Conservation (phyloP, 1,140 invertebrate genomes). For the Archegozetes longisetosus region DNA sequence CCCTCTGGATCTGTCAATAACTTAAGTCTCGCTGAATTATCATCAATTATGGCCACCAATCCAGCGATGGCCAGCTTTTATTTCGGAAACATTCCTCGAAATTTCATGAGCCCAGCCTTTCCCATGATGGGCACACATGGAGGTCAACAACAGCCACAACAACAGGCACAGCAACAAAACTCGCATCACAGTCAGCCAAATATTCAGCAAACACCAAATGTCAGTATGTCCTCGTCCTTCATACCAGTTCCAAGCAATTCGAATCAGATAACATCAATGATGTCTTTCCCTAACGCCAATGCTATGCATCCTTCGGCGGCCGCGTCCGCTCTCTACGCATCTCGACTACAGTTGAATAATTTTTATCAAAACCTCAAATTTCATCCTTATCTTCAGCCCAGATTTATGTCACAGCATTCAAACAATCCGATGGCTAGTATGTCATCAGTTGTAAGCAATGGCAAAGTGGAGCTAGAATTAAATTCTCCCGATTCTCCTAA, state of each 20-base stretch:
- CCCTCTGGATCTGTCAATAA: background rate
- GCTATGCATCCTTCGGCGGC: background rate
- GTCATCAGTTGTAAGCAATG: background rate
- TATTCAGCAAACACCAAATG: background rate
- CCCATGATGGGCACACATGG: background rate
- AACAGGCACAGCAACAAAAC: background rate
- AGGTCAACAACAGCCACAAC: background rate
- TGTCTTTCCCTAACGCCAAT: background rate
- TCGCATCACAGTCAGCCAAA: background rate
- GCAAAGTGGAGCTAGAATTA: background rate
- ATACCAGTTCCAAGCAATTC: background rate
- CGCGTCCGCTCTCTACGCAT: slow-evolving; percentile 8
- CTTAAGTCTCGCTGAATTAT: slow-evolving; percentile 17
- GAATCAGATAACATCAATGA: background rate
- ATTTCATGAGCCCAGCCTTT: background rate
- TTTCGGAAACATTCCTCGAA: background rate
- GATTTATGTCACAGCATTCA: background rate
- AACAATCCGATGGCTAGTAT: background rate
- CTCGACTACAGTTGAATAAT: background rate
- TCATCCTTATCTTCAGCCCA: background rate
- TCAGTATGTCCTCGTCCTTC: background rate
- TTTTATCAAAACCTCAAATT: background rate
- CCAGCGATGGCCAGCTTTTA: slow-evolving; percentile 12
- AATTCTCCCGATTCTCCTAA: background rate
- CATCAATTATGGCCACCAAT: slow-evolving; percentile 16